Evolutionary conservation across 2,113 vertebrate genomes (phyloP).

Genomic region (Charadrius vociferus): DNA sequence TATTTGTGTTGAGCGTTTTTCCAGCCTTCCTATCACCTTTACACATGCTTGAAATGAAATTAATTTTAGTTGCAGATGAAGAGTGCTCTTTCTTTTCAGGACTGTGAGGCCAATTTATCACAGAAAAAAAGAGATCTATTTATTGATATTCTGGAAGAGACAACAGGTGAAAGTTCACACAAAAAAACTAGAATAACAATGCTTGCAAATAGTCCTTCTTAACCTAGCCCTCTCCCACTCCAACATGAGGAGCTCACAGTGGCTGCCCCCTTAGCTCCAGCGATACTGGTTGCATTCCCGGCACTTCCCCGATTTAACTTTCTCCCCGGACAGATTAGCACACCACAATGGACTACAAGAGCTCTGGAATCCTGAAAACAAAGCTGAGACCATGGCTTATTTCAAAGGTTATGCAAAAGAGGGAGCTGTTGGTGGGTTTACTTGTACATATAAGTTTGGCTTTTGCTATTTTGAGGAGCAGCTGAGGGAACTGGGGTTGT

Average conservation of each 20-base stretch:
- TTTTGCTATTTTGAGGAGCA: background rate
- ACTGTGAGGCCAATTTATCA: background rate
- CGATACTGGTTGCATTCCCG: background rate
- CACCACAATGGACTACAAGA: background rate
- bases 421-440: background rate
- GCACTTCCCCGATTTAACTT: background rate
- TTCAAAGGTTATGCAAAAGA: background rate
- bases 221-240: background rate
- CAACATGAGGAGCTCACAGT: background rate
- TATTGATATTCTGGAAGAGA: background rate
- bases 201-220: background rate
- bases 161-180: background rate
- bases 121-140: background rate
- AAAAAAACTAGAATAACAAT: background rate
- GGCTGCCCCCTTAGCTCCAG: background rate
- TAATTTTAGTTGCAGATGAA: background rate
- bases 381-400: background rate
- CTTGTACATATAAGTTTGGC: background rate
- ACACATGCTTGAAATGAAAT: background rate
- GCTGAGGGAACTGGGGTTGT: no score
- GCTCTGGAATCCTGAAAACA: background rate
- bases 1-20: background rate
- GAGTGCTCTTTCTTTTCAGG: background rate
- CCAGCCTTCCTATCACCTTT: background rate
- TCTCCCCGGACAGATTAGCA: background rate